These are phyloP conservation scores for Alviniconcha strummeri DNA, from an alignment of 2,888 invertebrate genomes.

Conservation along the genomic window DNA sequence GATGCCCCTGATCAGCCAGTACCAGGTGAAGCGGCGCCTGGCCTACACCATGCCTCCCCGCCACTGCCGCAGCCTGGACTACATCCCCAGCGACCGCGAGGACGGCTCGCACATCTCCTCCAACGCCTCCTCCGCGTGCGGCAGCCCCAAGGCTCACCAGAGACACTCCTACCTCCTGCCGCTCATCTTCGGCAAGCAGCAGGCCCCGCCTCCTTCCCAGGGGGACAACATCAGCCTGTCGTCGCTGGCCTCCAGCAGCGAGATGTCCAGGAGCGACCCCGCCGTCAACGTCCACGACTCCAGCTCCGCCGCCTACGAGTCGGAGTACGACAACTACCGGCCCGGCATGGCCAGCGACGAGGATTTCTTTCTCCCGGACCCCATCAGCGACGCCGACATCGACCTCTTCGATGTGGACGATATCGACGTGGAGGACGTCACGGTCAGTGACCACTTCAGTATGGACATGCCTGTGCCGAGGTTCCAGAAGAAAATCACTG, in stretches of 20 bases:
- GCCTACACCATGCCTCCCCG: slow-evolving; percentile 62
- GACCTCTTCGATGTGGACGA: slow-evolving; percentile 70
- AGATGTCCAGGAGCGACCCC: slow-evolving; percentile 71
- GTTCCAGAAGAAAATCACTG: slow-evolving; percentile 63
- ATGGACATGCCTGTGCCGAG: slow-evolving; percentile 65
- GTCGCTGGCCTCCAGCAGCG: slow-evolving; percentile 69
- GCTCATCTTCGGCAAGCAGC: slow-evolving; percentile 54
- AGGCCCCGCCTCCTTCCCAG: slow-evolving; percentile 44
- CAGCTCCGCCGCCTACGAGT: slow-evolving; percentile 81
- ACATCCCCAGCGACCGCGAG: slow-evolving; percentile 70
- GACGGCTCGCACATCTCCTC: slow-evolving; percentile 54
- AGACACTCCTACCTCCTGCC: slow-evolving; percentile 58
- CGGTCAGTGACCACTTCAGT: slow-evolving; percentile 70
- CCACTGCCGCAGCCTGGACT: slow-evolving; percentile 69
- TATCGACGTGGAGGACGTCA: slow-evolving; percentile 70
- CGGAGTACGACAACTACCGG: slow-evolving; percentile 82
- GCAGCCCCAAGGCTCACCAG: slow-evolving; percentile 58
- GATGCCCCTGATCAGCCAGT: slow-evolving; percentile 15
- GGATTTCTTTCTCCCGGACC: slow-evolving; percentile 71
- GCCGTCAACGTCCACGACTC: slow-evolving; percentile 66
- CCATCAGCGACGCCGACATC: slow-evolving; percentile 72
- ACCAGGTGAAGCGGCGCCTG: slow-evolving; percentile 65
- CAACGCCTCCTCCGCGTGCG: slow-evolving; percentile 59
- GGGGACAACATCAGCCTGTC: slow-evolving; percentile 70
- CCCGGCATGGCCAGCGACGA: slow-evolving; percentile 74